phyloP scores from a whole-genome alignment of 1,140 invertebrate species.

The Drosophila sulfurigaster region DNA sequence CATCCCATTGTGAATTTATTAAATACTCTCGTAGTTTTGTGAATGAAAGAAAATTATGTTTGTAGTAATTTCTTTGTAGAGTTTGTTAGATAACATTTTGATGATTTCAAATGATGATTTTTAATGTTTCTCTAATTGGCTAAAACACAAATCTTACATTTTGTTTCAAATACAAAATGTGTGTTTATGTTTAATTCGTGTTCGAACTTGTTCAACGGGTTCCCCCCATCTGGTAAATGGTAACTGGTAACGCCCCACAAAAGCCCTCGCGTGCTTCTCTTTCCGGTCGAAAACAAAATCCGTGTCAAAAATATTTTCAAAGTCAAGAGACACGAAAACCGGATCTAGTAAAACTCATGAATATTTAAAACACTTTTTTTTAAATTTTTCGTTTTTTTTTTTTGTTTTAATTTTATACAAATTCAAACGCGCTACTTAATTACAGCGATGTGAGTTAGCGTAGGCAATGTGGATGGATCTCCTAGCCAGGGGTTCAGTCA shows the following conservation, averaged over 20 bases:
- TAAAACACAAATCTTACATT: slow-evolving; percentile 13
- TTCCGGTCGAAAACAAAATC: slow-evolving; percentile 60
- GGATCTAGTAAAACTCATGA: slow-evolving; percentile 58
- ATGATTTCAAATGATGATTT: slow-evolving; percentile 3
- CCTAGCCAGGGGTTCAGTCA: slow-evolving; percentile 50
- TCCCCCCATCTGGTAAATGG: slow-evolving; percentile 1
- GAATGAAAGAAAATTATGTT: slow-evolving; percentile 14
- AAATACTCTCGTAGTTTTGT: slow-evolving; percentile 12
- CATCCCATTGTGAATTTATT: slow-evolving; percentile 45
- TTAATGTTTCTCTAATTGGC: neutral
- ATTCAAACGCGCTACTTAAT: slow-evolving; percentile 64
- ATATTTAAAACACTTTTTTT: slow-evolving; percentile 48
- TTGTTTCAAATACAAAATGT: neutral
- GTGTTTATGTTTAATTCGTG: slow-evolving; percentile 6
- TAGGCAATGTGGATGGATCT: slow-evolving; percentile 39
- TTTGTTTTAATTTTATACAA: slow-evolving; percentile 39
- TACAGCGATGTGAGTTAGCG: slow-evolving; percentile 55
- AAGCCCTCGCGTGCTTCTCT: slow-evolving; percentile 54
- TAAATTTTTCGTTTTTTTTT: neutral
- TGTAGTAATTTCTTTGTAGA: neutral
- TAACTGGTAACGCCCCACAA: slow-evolving; percentile 4
- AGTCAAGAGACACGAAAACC: slow-evolving; percentile 56
- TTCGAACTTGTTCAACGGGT: slow-evolving; percentile 44
- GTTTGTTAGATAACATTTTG: slow-evolving; percentile 1
- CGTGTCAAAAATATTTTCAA: slow-evolving; percentile 53